Percentiles rank a stretch among this genome's conserved stretches.
Conservation (phyloP, 1,140 invertebrate genomes). For the Cherax quadricarinatus region DNA sequence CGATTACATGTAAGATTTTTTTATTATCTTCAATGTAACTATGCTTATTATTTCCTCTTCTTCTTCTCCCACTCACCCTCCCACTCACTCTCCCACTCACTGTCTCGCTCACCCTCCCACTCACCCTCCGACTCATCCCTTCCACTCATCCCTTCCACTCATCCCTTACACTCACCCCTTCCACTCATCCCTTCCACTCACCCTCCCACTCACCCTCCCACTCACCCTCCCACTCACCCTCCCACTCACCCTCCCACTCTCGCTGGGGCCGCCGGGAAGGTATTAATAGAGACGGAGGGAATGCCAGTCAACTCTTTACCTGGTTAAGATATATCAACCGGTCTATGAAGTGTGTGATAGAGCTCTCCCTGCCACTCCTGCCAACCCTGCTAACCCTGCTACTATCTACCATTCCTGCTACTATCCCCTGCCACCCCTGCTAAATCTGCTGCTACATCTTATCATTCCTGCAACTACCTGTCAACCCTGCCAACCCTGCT, state of each 20-base stretch:
- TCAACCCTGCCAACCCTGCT: too few relatives aligned
- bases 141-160: neutral
- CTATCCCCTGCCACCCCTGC: neutral
- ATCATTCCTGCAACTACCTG: too few relatives aligned
- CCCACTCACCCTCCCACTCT: neutral
- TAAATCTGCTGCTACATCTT: too few relatives aligned
- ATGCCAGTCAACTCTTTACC: slow-evolving; percentile 41
- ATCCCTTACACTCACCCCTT: too few relatives aligned
- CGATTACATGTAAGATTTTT: too few relatives aligned
- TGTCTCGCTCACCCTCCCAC: slow-evolving; percentile 51
- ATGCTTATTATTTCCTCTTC: too few relatives aligned
- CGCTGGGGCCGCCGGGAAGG: neutral
- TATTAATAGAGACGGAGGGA: slow-evolving; percentile 20
- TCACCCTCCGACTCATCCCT: slow-evolving; percentile 66
- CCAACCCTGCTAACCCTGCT: slow-evolving; percentile 55
- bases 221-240: neutral
- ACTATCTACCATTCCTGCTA: slow-evolving; percentile 53
- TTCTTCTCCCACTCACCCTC: too few relatives aligned
- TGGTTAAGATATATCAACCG: slow-evolving; percentile 33
- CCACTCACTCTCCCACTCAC: neutral
- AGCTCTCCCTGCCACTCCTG: slow-evolving; percentile 72
- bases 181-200: too few relatives aligned
- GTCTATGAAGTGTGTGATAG: slow-evolving; percentile 44
- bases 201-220: neutral
- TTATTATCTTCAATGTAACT: too few relatives aligned